Base-by-base conservation (phyloP, 2,888 invertebrate genomes). In the Sinodicranocentrus sp. region DNA sequence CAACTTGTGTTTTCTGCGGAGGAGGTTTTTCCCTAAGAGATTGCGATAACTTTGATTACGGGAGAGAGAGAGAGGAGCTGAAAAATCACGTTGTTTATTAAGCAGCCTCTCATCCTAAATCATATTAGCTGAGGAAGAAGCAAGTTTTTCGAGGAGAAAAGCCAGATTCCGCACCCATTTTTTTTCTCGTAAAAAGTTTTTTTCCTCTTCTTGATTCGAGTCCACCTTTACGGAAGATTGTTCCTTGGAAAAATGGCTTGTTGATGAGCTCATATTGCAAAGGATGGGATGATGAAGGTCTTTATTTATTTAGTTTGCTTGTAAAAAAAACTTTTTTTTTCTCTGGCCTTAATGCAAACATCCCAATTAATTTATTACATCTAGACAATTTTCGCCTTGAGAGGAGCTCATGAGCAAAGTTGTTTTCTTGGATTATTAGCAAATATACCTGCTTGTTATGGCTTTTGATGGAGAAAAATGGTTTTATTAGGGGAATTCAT, bases 311-410 rank as follows among this genome's bases (percentile, higher is more conserved):
- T 70, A 21, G 39, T 19, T 67, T 13, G 17, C 15, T 63, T 70
- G 43, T 33, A 17, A 23, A 8, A 17, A 57, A n/a, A 28, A 39
- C 57, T 19, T 19, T 57, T 57, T 57, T 57, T 57, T 17, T 52
- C 54, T 21, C 25, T 21, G 21, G 54, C n/a, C n/a, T n/a, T 15
- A 43, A 67, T 63, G 17, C 15, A 54, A 8, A 33, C 54, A 71
- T n/a, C 57, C 82, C 82, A 83, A 83, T 83, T 83, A 83, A 83
- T 83, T 83, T 77, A 83, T 83, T 83, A 70, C 59, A 63, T 70
- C 44, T 59, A 82, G 70, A 63, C 70, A 57, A n/a, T n/a, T n/a
- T n/a, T n/a, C n/a, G n/a, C n/a, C n/a, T 8, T 39, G 39, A 5
- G 39, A 39, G 13, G 39, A 5, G 39, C 39, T n/a, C 10, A 48